A percentile compares a stretch with the other conserved stretches of the same genome.
Evolutionary conservation across 2,888 invertebrate genomes (phyloP).

Genomic region (Thysanoteuthis rhombus): DNA sequence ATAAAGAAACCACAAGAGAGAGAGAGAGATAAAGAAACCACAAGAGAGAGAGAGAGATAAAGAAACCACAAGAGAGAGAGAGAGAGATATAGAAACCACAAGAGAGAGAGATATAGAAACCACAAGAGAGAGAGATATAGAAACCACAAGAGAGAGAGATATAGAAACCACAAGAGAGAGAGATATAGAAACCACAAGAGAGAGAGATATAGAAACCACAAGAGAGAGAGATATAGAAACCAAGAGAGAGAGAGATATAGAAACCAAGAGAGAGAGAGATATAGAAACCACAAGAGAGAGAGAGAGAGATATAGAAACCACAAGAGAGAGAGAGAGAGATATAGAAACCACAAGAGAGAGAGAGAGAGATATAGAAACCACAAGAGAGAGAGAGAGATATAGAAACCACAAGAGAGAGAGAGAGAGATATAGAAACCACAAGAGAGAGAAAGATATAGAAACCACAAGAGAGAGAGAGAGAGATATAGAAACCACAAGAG

Average conservation of each 20-base stretch:
- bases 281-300: no score
- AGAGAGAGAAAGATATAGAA: no score
- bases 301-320: not conserved
- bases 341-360: not conserved
- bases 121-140: not conserved
- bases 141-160: rapidly evolving
- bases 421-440: no score
- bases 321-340: not conserved
- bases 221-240: not conserved
- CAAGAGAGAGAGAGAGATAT: no score
- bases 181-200: not conserved
- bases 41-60: not conserved
- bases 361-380: not conserved
- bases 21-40: not conserved
- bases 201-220: not conserved
- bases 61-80: no score
- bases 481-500: not conserved
- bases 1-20: not conserved
- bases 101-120: no score
- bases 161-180: not conserved
- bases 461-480: not conserved
- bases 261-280: not conserved
- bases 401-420: no score
- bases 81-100: no score
- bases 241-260: not conserved